Evolutionary conservation across 37 sponge, comb jelly and placozoan genomes (phyloP).

Genomic region (Lycopodina hypogea): DNA sequence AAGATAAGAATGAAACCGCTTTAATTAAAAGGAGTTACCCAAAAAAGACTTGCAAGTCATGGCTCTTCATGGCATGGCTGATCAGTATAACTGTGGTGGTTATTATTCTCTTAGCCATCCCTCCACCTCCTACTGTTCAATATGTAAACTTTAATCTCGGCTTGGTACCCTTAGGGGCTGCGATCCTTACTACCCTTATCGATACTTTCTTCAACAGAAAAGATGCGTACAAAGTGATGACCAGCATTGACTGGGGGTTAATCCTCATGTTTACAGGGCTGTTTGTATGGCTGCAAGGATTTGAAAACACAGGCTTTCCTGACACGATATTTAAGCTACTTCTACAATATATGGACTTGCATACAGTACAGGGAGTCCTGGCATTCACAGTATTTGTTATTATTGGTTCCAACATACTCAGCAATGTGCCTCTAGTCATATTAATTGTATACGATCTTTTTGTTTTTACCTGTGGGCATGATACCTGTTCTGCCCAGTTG

Average conservation of each 20-base stretch:
- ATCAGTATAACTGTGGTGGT: constrained; percentile 39
- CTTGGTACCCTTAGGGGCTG: constrained; percentile 73
- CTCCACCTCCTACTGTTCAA: constrained; percentile 46
- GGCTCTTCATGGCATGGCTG: constrained; percentile 51
- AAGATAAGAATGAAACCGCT: background rate
- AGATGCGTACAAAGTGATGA: constrained; percentile 67
- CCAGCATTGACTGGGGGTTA: constrained; percentile 83
- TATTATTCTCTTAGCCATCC: constrained; percentile 59
- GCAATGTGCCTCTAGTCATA: constrained; percentile 80
- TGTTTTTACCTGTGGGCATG: constrained; percentile 39
- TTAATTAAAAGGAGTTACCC: background rate
- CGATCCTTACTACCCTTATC: constrained; percentile 67
- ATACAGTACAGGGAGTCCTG: constrained; percentile 46
- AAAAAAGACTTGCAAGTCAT: constrained; percentile 34
- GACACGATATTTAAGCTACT: constrained; percentile 22
- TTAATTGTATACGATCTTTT: constrained; percentile 50
- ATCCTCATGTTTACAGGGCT: constrained; percentile 90
- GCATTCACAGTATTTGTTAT: constrained; percentile 64
- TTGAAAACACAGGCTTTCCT: constrained; percentile 67
- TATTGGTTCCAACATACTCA: constrained; percentile 74
- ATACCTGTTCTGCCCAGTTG: constrained; percentile 9
- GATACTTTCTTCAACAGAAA: constrained; percentile 65
- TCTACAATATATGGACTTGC: constrained; percentile 41
- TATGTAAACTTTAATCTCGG: constrained; percentile 76
- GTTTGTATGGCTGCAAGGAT: constrained; percentile 85